Conservation (phyloP, 1,140 invertebrate species). For the Lepidurus arcticus region DNA sequence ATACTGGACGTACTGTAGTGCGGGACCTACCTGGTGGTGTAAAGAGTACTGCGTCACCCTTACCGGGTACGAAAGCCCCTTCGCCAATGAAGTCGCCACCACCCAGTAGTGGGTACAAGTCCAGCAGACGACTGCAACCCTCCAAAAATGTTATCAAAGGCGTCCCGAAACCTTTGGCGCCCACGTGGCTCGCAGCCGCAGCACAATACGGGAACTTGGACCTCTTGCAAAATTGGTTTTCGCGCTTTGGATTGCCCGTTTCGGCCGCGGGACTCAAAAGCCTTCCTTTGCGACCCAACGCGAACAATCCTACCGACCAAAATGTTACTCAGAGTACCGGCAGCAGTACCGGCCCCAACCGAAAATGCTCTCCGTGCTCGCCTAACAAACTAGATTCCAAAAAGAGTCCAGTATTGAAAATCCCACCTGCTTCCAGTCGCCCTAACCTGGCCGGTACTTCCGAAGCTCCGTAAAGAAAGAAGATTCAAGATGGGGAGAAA, state of each 20-base stretch:
- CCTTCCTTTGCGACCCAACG: neutral
- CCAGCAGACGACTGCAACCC: neutral
- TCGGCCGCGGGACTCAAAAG: neutral
- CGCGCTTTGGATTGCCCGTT: neutral
- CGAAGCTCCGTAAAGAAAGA: neutral
- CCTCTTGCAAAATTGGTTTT: neutral
- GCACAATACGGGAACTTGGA: slow-evolving; percentile 2
- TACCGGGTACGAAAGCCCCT: slow-evolving; percentile 1
- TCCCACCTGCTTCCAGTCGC: neutral
- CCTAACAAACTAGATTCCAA: neutral
- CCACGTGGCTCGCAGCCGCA: neutral
- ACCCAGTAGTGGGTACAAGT: neutral
- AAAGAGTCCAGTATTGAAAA: neutral
- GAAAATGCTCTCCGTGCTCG: neutral
- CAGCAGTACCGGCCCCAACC: neutral
- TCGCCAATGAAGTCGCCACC: slow-evolving; percentile 2
- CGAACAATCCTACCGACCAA: neutral
- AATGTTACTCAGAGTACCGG: neutral
- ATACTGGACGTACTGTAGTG: neutral
- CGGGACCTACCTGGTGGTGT: neutral
- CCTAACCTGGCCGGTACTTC: neutral
- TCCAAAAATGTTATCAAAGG: neutral
- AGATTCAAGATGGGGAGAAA: neutral
- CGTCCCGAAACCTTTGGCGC: neutral
- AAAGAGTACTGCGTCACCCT: neutral